Percentiles rank a stretch among this genome's conserved stretches.
Conservation (phyloP, 2,113 vertebrate genomes). For the western clawed frog (Xenopus tropicalis) region DNA sequence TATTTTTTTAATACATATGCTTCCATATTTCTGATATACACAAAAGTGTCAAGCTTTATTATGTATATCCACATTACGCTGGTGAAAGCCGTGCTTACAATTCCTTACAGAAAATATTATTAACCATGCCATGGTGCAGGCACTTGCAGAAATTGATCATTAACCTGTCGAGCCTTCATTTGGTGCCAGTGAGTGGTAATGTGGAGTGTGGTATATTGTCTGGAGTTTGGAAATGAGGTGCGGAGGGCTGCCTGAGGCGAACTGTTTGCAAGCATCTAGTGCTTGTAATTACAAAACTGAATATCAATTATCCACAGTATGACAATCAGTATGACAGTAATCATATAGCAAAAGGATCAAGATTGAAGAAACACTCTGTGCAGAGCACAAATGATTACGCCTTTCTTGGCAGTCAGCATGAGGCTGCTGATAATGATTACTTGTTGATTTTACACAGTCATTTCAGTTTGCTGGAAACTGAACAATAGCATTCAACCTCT, state of each 20-base stretch:
- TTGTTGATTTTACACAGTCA: not conserved
- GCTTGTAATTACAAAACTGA: conserved; percentile 1
- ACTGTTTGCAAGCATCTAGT: not conserved
- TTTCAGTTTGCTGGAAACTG: not conserved
- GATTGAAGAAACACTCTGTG: not conserved
- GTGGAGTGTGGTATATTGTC: not conserved
- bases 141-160: not conserved
- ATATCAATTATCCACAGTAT: conserved; percentile 1
- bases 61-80: too few species aligned
- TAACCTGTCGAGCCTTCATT: not conserved
- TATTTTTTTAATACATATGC: too few species aligned
- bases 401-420: conserved; percentile 1
- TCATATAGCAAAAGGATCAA: not conserved
- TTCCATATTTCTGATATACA: too few species aligned
- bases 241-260: not conserved
- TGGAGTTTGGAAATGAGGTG: not conserved
- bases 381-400: not conserved
- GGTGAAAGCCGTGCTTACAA: not conserved
- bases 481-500: not conserved
- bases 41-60: too few species aligned
- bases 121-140: not conserved
- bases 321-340: conserved; percentile 3
- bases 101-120: not conserved
- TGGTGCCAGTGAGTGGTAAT: not conserved
- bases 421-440: not conserved